Base-by-base conservation (phyloP, 1,140 invertebrate genomes). In the Brachionus plicatilis region DNA sequence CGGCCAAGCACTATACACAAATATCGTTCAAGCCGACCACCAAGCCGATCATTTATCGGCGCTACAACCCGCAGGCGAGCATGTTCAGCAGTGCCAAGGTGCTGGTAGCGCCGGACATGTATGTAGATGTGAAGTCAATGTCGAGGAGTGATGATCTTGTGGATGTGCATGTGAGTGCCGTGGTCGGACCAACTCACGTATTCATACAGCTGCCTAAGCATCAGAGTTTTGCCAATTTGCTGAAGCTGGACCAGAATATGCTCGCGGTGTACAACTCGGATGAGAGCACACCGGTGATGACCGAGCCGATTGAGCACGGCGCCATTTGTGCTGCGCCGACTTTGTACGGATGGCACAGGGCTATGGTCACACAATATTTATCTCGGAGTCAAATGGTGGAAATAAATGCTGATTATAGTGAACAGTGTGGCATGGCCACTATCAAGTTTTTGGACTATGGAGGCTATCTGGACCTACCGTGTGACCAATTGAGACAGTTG, bases 121-220 rank as follows among this genome's bases (percentile, higher is more conserved):
- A 33, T 84, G 76, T 75, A 27, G 60, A 72, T 66, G 33, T 45
- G 17, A 53, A 45, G 20, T 11, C 17, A 14, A 24, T 65, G 14
- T 5, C 41, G 20, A 20, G 14, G 29, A 53, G 24, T 33, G 24
- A 53, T 47, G 50, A 37, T 27, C 85, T 78, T 70, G 86, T 68
- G 29, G 53, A 82, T 47, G 79, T 82, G 9, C 60, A 82, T 68
- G 91, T 98, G 66, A 95, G 94, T 86, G 93, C 93, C 86, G 92
- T 96, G 85, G 92, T 96, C 7, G 92, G 93, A 86, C 93, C 95
- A 20, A 93, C 93, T 76, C 94, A 96, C 87, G 91, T 97, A 86
- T 98, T 98, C 90, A 91, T 98, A 37, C 96, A 98, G 88, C 93
- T 96, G 88, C 95, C 95, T 14, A 93, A 94, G 65, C 96, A 98